Evolutionary conservation across 2,797 vertebrate genomes (phyloP).

Genomic region (Rhynchotus rufescens): DNA sequence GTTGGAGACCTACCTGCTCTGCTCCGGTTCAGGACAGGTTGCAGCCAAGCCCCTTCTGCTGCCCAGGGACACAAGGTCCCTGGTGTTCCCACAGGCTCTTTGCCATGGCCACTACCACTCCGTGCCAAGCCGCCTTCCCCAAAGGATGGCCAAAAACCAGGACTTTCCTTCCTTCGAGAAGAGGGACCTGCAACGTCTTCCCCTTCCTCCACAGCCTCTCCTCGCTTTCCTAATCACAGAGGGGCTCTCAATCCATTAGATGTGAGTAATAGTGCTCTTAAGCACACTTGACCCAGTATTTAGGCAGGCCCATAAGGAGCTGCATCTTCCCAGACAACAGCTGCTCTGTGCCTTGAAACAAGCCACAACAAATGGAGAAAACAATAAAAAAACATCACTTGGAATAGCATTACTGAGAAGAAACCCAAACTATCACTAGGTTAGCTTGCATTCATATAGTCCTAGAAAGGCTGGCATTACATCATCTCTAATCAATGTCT

Average conservation of each 20-base stretch:
- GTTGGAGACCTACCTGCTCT: neutral
- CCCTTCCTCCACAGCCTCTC: neutral
- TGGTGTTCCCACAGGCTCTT: neutral
- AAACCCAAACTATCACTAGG: neutral
- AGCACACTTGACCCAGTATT: slow-evolving; percentile 50
- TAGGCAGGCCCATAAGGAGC: neutral
- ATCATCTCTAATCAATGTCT: neutral
- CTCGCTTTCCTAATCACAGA: neutral
- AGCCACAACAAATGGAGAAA: neutral
- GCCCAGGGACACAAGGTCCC: no score
- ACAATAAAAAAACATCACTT: neutral
- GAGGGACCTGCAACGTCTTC: neutral
- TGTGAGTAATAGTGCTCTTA: slow-evolving; percentile 49
- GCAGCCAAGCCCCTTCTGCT: no score
- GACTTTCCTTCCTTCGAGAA: neutral
- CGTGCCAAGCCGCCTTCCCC: neutral
- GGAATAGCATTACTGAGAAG: neutral
- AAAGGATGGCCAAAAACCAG: neutral
- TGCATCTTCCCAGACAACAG: slow-evolving; percentile 8
- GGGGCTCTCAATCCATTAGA: slow-evolving; percentile 42
- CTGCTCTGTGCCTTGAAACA: neutral
- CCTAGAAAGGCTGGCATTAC: neutral
- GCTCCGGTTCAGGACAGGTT: neutral
- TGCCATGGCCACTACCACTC: neutral
- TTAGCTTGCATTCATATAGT: neutral